Base-by-base conservation (phyloP, 2,888 invertebrate genomes). In the Buathra laborator region DNA sequence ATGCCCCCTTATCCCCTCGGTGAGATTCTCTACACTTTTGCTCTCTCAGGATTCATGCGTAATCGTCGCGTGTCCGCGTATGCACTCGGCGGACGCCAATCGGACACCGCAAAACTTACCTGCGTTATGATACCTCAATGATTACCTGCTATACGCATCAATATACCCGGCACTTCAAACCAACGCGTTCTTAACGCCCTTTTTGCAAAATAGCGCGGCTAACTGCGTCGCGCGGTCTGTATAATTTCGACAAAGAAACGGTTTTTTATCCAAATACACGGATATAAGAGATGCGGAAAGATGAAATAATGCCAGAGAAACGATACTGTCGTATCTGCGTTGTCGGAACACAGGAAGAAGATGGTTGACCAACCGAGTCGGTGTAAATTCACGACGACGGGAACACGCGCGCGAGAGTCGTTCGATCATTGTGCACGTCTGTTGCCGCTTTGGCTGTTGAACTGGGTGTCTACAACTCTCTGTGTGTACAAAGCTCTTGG, bases 311-410 rank as follows among this genome's bases (percentile, higher is more conserved):
- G 51, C 51, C 14, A 32, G 2, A 19, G 48, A 19, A 46, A 66
- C 29, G 29, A 19, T 43, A 44, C 16, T 66, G 70, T 32, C 48
- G 75, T 44, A 68, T 51, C 37, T 81, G 83, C 56, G 83, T 85
- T 83, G 83, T 86, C 46, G 29, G 14, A 14, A 12, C 2, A 24
- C 62, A 67, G 59, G 81, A 80, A 79, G 81, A 85, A 79, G 70
- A 75, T 67, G 68, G 82, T 80, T 85, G 79, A 75, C 82, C 86
- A 85, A 82, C 71, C 85, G 76, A 86, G 81, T 64, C 76, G 72
- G 77, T 75, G 84, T 86, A 85, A 85, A 85, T 85, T 82, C 75
- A 76, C 79, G 79, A 68, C 71, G 83, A 81, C 77, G 81, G 32
- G 80, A 74, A 37, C 5, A 9, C 37, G 37, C 37, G 37, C 9